Evolutionary conservation across 2,888 invertebrate species (phyloP).

Genomic region (Drosophila birchii): DNA sequence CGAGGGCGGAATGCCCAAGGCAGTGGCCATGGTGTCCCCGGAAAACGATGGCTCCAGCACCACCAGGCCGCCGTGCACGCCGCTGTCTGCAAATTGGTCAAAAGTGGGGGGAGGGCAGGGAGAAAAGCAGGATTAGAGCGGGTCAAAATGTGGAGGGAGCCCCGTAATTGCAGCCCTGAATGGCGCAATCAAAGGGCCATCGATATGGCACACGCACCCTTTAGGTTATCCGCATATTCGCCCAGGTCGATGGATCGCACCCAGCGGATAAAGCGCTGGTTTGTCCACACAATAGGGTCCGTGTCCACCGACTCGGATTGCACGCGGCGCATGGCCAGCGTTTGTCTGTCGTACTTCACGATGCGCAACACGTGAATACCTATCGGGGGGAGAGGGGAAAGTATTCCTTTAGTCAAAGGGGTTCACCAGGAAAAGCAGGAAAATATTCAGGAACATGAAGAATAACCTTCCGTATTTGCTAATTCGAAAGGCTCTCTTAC

Average conservation of each 20-base stretch:
- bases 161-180: constrained; percentile 37
- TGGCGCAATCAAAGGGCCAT: constrained; percentile 47
- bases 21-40: constrained; percentile 97
- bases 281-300: constrained; percentile 98
- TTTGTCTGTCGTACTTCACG: constrained; percentile 96
- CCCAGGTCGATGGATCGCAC: constrained; percentile 96
- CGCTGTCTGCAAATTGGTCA: constrained; percentile 89
- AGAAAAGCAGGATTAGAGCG: constrained; percentile 1
- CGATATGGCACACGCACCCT: constrained; percentile 87
- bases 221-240: constrained; percentile 96
- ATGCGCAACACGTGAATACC: constrained; percentile 94
- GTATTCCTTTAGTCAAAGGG: constrained; percentile 2
- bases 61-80: constrained; percentile 97
- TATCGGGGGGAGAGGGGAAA: constrained; percentile 29
- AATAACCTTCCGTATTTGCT: background rate
- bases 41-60: constrained; percentile 97
- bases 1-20: constrained; percentile 95
- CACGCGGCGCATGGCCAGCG: constrained; percentile 93
- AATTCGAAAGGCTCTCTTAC: constrained; percentile 78
- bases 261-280: constrained; percentile 97
- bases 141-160: constrained; percentile 4
- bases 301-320: constrained; percentile 95
- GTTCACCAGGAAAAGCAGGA: too few species aligned
- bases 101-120: too few species aligned
- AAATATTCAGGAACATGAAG: background rate